phyloP scores from a whole-genome alignment of 2,797 vertebrate genomes.

The Oryzias sinensis region DNA sequence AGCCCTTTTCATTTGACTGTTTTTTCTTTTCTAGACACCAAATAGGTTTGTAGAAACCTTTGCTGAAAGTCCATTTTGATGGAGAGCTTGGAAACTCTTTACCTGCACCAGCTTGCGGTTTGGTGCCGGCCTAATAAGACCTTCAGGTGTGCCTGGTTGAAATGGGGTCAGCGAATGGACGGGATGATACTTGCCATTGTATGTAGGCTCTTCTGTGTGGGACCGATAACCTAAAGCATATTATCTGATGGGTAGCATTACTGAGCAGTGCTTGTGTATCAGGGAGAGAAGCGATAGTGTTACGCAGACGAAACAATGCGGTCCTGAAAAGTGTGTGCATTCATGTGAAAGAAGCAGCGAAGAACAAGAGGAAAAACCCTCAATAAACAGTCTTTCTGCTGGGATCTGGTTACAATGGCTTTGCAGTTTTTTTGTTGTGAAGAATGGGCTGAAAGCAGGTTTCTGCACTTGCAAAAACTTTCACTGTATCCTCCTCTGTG shows the following conservation, averaged over 20 bases:
- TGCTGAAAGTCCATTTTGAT: no score
- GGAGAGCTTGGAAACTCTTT: neutral
- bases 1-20: no score
- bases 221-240: slow-evolving; percentile 57
- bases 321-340: slow-evolving; percentile 32
- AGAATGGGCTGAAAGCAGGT: neutral
- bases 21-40: no score
- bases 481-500: no score
- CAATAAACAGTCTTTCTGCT: slow-evolving; percentile 1
- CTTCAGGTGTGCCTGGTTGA: slow-evolving; percentile 35
- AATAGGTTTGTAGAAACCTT: no score
- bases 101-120: slow-evolving; percentile 13
- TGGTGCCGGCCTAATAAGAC: slow-evolving; percentile 16
- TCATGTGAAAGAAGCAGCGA: slow-evolving; percentile 16
- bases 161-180: slow-evolving; percentile 57
- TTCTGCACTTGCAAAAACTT: no score
- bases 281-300: slow-evolving; percentile 43
- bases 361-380: neutral
- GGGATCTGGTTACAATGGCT: slow-evolving; percentile 11
- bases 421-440: slow-evolving; percentile 1
- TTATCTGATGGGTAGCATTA: slow-evolving; percentile 54
- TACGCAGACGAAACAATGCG: slow-evolving; percentile 51
- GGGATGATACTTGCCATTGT: slow-evolving; percentile 37
- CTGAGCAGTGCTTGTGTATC: slow-evolving; percentile 53
- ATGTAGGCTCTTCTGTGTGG: slow-evolving; percentile 26